Base-by-base conservation (phyloP, 64 coral and sea anemone genomes). In the Stichodactyla helianthus region DNA sequence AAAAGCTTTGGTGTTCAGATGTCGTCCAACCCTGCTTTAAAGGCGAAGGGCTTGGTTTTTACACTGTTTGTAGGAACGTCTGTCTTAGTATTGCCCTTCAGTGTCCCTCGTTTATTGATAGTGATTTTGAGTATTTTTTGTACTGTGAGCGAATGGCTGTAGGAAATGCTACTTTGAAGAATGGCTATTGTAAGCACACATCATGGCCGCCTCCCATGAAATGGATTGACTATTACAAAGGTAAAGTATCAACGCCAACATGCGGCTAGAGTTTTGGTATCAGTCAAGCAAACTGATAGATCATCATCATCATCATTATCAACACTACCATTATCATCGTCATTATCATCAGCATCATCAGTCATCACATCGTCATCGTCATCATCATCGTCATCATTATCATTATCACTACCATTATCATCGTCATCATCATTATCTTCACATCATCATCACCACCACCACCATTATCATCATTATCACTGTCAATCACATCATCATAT, bases 181-280 rank as follows among this genome's bases (percentile, higher is more conserved):
- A 61, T 50, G 83, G 83, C 14, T 84, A 12, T 25, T 84, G 83
- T 59, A 23, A 12, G 12, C 83, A 84, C 55, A 55, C 27, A 44
- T 62, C 83, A 5, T 84, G 83, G 83, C 83, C 83, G 17, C 83
- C 83, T 5, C 83, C 83, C 6, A 57, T 84, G 54, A 50, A 84
- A 59, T 84, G 83, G 83, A 44, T 81, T 12, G 78, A 52, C 52
- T 18, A 17, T n/a, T 81, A 53, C 22, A 4, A 81, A 81, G 78
- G 78, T 81, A 54, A 81, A 65, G 50, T 6, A 1, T 8, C 7
- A 9, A 13, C 2, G 68, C 7, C 68, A 8, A 6, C 5, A 18
- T 65, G 12, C 60, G 62, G 7, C 22, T 60, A 60, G 18, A 18
- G 18, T 14, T 62, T 15, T 62, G 59, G 9, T 18, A 14, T 14